A percentile compares a stretch with the other conserved stretches of the same genome.
phyloP scores from a whole-genome alignment of 2,797 vertebrate genomes.

The Glossophaga mutica region DNA sequence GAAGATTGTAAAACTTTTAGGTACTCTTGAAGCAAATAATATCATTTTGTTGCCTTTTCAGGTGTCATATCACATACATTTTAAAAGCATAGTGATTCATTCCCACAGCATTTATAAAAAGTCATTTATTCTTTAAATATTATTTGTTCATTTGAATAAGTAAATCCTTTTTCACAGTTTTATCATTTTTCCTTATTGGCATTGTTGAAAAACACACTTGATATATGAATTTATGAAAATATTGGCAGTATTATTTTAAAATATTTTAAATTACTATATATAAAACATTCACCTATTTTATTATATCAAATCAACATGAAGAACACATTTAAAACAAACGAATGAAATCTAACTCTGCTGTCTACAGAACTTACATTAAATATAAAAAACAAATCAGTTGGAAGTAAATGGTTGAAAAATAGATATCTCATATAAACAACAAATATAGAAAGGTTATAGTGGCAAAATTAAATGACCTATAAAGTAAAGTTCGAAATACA shows the following conservation, averaged over 20 bases:
- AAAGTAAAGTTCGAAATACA: neutral
- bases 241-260: neutral
- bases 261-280: neutral
- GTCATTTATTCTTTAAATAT: neutral
- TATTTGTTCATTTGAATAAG: neutral
- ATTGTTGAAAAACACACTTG: neutral
- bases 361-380: neutral
- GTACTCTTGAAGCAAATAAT: neutral
- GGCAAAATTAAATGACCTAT: neutral
- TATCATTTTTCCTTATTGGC: neutral
- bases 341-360: neutral
- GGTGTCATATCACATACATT: neutral
- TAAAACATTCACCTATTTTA: neutral
- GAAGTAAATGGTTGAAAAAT: neutral
- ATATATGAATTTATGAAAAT: neutral
- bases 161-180: neutral
- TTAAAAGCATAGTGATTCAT: neutral
- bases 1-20: neutral
- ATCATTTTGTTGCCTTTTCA: neutral
- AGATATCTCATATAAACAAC: neutral
- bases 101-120: neutral
- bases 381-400: neutral
- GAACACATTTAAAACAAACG: neutral
- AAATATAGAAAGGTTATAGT: neutral
- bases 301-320: neutral